Base-by-base conservation (phyloP, 2,113 vertebrate species). In the Balaeniceps rex region DNA sequence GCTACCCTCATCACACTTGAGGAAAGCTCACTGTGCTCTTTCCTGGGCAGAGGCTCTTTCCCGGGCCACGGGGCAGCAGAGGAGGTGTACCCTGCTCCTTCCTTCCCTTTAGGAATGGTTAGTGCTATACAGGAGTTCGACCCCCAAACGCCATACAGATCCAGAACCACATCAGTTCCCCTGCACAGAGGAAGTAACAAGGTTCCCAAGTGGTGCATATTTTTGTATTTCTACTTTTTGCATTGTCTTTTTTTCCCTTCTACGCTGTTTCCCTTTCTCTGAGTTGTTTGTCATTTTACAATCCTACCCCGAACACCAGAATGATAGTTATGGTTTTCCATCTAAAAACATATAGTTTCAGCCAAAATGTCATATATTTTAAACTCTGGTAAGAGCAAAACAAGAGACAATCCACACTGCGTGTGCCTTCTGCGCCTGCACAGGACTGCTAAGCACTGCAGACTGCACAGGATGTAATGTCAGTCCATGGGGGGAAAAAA, bases 191-290 rank as follows among this genome's bases (percentile, higher is more conserved):
- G 46, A 91, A 83, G 34, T 22, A 63, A 33, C 34, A 75, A 89
- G 12, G 46, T 24, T 84, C 77, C 47, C 22, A 14, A 84, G 42
- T 38, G n/a, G 17, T 63, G 34, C 25, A 44, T 34, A n/a, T 38
- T 88, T 92, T 65, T 80, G n/a, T n/a, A 76, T 72, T 94, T 85
- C n/a, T 84, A 58, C 33, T 84, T 87, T 76, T 44, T 61, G 10
- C 19, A 17, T 24, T 60, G 33, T 38, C 29, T 89, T 77, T 70
- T 80, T 52, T 52, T 65, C 7, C 22, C 31, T 80, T 71, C 64
- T 46, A 42, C 19, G 17, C 22, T 14, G 6, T 66, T 79, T 64
- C 70, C 55, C 25, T 51, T 87, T 75, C 52, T 87, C 33, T 0
- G 1, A 83, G 33, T 19, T 61, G 24, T 28, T 55, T 44, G n/a